Evolutionary conservation across 1,140 invertebrate genomes (phyloP).

Genomic region (Drosophila tani): DNA sequence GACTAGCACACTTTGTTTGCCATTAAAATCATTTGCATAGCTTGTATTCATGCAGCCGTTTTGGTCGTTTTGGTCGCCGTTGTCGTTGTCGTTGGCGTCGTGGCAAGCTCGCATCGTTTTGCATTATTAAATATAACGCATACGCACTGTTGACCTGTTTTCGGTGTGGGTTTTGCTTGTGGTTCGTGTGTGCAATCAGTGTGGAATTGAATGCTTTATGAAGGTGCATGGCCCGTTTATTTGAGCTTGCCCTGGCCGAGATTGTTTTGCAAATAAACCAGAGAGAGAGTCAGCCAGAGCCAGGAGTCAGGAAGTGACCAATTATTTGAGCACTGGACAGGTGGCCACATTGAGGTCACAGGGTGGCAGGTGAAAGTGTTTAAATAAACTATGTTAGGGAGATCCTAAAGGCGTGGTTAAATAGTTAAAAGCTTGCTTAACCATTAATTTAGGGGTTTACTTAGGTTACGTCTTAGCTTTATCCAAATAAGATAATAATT

Average conservation of each 20-base stretch:
- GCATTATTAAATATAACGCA: constrained; percentile 74
- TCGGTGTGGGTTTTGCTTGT: constrained; percentile 9
- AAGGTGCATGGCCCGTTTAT: constrained; percentile 29
- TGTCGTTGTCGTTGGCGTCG: neutral
- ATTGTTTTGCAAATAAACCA: constrained; percentile 37
- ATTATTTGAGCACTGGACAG: constrained; percentile 29
- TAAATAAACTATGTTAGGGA: neutral
- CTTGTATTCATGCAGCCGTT: constrained; percentile 62
- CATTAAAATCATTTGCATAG: constrained; percentile 77
- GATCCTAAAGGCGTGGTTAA: neutral
- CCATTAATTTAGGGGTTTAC: neutral
- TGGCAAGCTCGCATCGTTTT: constrained; percentile 50
- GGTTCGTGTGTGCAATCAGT: constrained; percentile 26
- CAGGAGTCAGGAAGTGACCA: constrained; percentile 25
- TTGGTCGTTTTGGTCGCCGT: constrained; percentile 15
- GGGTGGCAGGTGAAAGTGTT: neutral
- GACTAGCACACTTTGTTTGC: constrained; percentile 63
- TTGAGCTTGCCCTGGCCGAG: constrained; percentile 24
- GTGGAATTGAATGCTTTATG: constrained; percentile 44
- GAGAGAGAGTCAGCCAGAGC: neutral
- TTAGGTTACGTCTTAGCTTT: too few species aligned
- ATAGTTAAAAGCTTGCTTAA: neutral
- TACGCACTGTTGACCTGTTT: constrained; percentile 71
- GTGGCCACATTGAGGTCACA: constrained; percentile 11
- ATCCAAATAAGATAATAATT: neutral